Evolutionary conservation across 2,888 invertebrate genomes (phyloP), one percentile per base, ranked within the genome.

Genomic region (Pantelozetes paolii): DNA sequence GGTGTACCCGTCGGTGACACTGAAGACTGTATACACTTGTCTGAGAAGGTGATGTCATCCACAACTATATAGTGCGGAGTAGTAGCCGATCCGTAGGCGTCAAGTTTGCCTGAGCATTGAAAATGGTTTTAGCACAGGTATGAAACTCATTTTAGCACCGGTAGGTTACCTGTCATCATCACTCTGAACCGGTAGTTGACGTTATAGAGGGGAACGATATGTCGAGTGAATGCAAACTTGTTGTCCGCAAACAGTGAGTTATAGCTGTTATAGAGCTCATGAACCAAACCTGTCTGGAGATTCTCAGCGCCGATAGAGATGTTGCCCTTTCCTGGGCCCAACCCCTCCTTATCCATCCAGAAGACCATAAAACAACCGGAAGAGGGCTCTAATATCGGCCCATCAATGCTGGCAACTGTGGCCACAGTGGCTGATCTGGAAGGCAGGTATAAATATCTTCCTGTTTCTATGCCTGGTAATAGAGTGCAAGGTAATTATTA

Each of bases 21-120:
- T 18, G 48, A 40, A 1, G 48, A 64, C 1, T 67, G 71, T n/a
- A 75, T 32, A 73, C 77, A 77, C 28, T 75, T 70, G 20, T 71
- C 28, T 26, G 69, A 74, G 57, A 77, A 77, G 18, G 73, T 77
- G n/a, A 77, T 71, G 26, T 77, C 77, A 40, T 77, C 77, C 15
- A 77, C 13, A 2, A 77, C 77, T 28, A 77, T 74, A 50, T 77
- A 77, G 32, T 71, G 26, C 20, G 42, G 18, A 50, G 20, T 0
- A 9, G 13, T n/a, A 2, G 18, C n/a, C 6, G 20, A 9, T 13
- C n/a, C 26, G n/a, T 45, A 6, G 2, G 23, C 28, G 72, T 1
- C 15, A 13, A 59, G 32, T 2, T 11, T 8, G 18, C 59, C 59
- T 59, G 8, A 15, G 20, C 11, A 8, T 13, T 9, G 8, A 30